These are phyloP conservation scores for Synanthedon formicaeformis DNA, from an alignment of 2,888 invertebrate genomes.

Conservation along the genomic window DNA sequence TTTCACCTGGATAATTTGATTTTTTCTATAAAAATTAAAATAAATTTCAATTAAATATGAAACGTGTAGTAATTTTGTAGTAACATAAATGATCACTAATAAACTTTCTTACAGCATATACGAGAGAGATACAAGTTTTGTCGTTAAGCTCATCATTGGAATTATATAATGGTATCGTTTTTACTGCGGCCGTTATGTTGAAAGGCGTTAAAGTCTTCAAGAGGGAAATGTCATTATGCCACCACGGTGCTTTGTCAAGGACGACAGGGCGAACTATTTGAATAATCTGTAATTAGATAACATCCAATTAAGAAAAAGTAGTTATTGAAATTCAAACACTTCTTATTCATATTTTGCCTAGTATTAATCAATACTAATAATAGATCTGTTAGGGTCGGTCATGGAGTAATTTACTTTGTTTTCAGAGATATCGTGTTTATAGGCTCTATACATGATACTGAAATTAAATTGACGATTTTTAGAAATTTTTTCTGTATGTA, in stretches of 20 bases:
- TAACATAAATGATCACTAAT: background rate
- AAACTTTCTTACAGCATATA: conserved; percentile 36
- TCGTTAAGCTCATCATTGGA: conserved; percentile 15
- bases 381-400: too few relatives aligned
- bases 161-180: conserved; percentile 12
- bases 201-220: conserved; percentile 47
- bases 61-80: too few relatives aligned
- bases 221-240: conserved; percentile 47
- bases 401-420: too few relatives aligned
- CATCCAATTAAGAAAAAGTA: too few relatives aligned
- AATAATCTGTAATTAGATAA: conserved; percentile 27
- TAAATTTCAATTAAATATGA: background rate
- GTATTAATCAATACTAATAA: too few relatives aligned
- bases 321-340: too few relatives aligned
- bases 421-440: too few relatives aligned
- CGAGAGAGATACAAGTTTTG: conserved; percentile 38
- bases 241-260: conserved; percentile 39
- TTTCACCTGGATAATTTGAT: conserved; percentile 27
- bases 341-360: too few relatives aligned
- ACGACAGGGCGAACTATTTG: conserved; percentile 44
- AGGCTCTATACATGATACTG: too few relatives aligned
- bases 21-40: conserved; percentile 18
- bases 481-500: too few relatives aligned
- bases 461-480: too few relatives aligned
- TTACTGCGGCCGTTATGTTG: conserved; percentile 30